Base-by-base conservation (phyloP, 2,113 vertebrate species). In the Mustela lutreola region DNA sequence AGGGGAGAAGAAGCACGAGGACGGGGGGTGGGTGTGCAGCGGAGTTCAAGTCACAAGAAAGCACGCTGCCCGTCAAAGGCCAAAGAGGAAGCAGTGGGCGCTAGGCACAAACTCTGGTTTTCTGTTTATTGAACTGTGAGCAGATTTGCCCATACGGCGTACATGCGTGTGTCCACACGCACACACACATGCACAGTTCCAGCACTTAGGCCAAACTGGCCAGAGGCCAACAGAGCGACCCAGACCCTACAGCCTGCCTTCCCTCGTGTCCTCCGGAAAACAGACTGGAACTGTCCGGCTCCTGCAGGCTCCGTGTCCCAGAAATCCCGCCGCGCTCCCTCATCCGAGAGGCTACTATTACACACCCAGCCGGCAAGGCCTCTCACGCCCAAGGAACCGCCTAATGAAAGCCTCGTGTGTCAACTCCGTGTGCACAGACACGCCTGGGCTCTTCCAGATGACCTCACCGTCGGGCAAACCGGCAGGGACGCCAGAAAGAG, bases 401-500 rank as follows among this genome's bases (percentile, higher is more conserved):
- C 97, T 98, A 97, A 98, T 96, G 91, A 87, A 94, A 98, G 92
- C 92, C 97, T 33, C 79, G 65, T 98, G 98, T 91, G 92, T 65
- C 3, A 22, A 73, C 87, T 26, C 39, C 28, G 88, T 26, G 9
- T 36, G 45, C 65, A 45, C 65, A 89, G 79, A 80, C 92, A 12
- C 45, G 81, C 94, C 91, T 67, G 4, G 65, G 70, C 95, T 71
- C 60, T 73, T 82, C 48, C 87, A 97, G 75, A 89, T 98, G 96
- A 98, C 92, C 97, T 99, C 98, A 97, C 90, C 19, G 75, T 31
- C 22, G 3, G 97, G 95, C 92, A 98, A 96, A 89, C 80, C 56
- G 36, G 97, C 95, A 96, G 96, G 92, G 96, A 95, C 81, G 36
- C 79, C 92, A 11, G 5, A 63, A 71, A 86, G 91, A 92, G 92